Conservation (phyloP, 1,140 invertebrate genomes). For the Drosophila simulans region DNA sequence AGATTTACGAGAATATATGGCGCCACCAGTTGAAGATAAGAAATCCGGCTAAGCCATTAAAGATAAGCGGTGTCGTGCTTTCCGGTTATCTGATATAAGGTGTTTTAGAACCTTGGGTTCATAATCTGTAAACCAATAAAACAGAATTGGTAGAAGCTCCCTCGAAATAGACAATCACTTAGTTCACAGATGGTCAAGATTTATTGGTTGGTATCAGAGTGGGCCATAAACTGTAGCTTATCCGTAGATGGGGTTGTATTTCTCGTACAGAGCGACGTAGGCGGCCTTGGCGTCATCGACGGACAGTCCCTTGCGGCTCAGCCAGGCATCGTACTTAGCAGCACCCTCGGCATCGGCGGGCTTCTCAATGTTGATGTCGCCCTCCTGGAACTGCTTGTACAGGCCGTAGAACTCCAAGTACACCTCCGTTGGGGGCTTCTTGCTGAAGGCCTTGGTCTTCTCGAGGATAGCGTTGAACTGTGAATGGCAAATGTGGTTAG, state of each 20-base stretch:
- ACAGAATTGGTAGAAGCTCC: background rate
- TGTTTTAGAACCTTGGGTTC: background rate
- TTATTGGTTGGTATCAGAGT: conserved; percentile 26
- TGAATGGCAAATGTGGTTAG: background rate
- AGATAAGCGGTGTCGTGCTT: conserved; percentile 4
- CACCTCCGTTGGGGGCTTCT: conserved; percentile 91
- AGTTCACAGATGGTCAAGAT: conserved; percentile 43
- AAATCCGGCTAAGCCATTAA: background rate
- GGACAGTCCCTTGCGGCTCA: conserved; percentile 91
- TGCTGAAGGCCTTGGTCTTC: conserved; percentile 91
- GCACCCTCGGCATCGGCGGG: conserved; percentile 95
- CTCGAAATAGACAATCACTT: conserved; percentile 10
- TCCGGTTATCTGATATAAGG: background rate
- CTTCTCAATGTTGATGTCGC: conserved; percentile 90
- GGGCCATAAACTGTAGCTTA: conserved; percentile 19
- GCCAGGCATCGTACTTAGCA: conserved; percentile 98
- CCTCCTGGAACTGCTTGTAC: conserved; percentile 94
- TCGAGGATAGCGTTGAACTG: conserved; percentile 92
- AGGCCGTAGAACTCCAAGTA: conserved; percentile 94
- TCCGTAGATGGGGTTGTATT: conserved; percentile 85
- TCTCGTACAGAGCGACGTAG: conserved; percentile 92
- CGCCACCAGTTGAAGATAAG: conserved; percentile 21
- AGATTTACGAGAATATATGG: conserved; percentile 20
- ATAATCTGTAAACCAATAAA: conserved; percentile 5
- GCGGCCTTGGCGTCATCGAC: conserved; percentile 92